These are phyloP conservation scores for Jaculus jaculus DNA, from an alignment of 2,113 vertebrate genomes.

Conservation along the genomic window DNA sequence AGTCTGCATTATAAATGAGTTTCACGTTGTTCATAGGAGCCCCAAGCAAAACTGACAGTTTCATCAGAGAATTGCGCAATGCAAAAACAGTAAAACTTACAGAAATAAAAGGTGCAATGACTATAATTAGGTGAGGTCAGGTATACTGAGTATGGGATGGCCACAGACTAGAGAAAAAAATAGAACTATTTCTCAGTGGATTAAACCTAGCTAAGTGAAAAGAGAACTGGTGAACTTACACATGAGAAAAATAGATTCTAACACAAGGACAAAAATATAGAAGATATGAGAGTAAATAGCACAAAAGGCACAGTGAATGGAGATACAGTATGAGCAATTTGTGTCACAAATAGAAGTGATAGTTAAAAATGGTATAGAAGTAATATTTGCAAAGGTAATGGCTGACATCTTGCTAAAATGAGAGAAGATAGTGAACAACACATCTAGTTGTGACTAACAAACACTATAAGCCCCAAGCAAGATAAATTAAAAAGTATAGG, in stretches of 20 bases:
- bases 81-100: conserved; percentile 6
- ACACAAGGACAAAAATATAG: background rate
- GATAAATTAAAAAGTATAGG: background rate
- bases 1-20: background rate
- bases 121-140: background rate
- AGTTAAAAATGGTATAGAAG: background rate
- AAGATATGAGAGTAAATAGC: background rate
- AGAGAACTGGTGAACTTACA: background rate
- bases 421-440: background rate
- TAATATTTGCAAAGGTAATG: background rate
- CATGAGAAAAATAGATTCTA: background rate
- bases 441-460: background rate
- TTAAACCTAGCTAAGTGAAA: background rate
- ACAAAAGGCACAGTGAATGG: background rate
- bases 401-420: background rate
- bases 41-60: background rate
- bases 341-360: background rate
- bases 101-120: background rate
- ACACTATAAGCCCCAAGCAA: background rate
- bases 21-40: background rate
- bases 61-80: background rate
- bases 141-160: no score
- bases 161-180: background rate
- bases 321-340: background rate
- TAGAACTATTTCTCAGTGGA: background rate